Base-by-base conservation (phyloP, 1,140 invertebrate genomes). In the Drosophila persimilis region DNA sequence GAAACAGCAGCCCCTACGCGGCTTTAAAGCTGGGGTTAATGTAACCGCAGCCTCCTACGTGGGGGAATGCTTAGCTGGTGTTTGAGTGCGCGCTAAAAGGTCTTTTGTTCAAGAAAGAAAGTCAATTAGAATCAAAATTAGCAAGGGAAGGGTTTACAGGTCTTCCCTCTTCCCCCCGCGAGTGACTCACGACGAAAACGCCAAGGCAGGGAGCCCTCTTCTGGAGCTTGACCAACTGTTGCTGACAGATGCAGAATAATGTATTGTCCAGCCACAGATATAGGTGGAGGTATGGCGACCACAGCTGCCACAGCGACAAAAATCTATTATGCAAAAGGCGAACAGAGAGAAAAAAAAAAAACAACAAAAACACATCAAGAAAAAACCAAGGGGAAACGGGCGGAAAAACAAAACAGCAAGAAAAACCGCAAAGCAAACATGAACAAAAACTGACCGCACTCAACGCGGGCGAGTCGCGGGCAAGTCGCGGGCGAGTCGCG, bases 371-470 rank as follows among this genome's bases (percentile, higher is more conserved):
- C 61, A 70, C 76, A 80, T 63, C 77, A 72, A 57, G 58, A 48
- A 75, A 46, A 77, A 77, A 62, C 76, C 59, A 71, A 59, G 58
- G 35, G 20, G 8, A 15, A 48, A 64, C 4, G 4, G 5, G 3
- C 0, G 3, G 4, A 26, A 26, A 26, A 26, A 26, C 24, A 52
- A 43, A 70, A 57, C 57, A 73, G 46, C 24, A 29, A 54, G 44
- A 39, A 56, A 62, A 72, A 63, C 55, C 60, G 52, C 56, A 67
- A 39, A 43, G 54, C 39, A 53, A 46, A 64, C 50, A 56, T 43
- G 58, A 48, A 64, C 9, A 54, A 63, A 53, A 59, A 73, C 74
- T 83, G 80, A 76, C 80, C 80, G 60, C 80, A 75, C 54, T 71
- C 62, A 75, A 77, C 51, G 57, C 55, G 63, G 41, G 20, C 20